Percentiles rank a stretch among this genome's conserved stretches.
Evolutionary conservation across 2,797 vertebrate genomes (phyloP).

Genomic region (Ispidina lecontei): DNA sequence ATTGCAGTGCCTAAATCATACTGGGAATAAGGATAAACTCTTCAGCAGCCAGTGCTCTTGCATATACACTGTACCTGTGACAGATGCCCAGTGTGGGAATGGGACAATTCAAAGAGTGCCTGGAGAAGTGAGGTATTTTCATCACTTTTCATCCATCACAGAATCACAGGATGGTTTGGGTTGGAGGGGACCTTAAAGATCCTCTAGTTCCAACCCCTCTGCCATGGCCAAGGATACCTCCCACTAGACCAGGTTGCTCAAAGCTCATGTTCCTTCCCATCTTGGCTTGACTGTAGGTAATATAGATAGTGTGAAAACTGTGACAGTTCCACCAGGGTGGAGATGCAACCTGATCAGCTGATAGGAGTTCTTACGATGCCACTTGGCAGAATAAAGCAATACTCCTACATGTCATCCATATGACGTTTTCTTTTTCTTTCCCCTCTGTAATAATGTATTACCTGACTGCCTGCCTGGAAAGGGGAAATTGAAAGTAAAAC

Average conservation of each 20-base stretch:
- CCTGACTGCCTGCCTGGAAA: not conserved
- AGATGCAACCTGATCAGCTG: not conserved
- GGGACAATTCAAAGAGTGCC: not conserved
- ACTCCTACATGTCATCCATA: not conserved
- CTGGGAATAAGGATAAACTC: not conserved
- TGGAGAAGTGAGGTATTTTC: not conserved
- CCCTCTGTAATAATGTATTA: not conserved
- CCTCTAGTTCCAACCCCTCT: too few species aligned
- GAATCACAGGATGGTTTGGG: too few species aligned
- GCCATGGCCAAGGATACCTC: too few species aligned
- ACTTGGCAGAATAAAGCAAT: not conserved
- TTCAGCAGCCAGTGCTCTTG: not conserved
- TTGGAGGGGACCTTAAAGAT: too few species aligned
- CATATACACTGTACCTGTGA: fast-evolving
- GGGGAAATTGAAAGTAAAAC: not conserved
- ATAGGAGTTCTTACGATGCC: not conserved
- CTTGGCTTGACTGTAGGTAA: not conserved
- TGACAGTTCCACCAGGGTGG: not conserved
- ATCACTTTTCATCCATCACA: not conserved
- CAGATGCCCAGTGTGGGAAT: not conserved
- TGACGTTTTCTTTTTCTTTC: not conserved
- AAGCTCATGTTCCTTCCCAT: not conserved
- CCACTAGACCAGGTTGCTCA: too few species aligned
- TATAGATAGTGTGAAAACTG: not conserved
- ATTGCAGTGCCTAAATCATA: not conserved